Percentiles rank a stretch among this genome's conserved stretches.
These are phyloP conservation scores for Antitype chi DNA, from an alignment of 2,888 invertebrate species.

Conservation along the genomic window DNA sequence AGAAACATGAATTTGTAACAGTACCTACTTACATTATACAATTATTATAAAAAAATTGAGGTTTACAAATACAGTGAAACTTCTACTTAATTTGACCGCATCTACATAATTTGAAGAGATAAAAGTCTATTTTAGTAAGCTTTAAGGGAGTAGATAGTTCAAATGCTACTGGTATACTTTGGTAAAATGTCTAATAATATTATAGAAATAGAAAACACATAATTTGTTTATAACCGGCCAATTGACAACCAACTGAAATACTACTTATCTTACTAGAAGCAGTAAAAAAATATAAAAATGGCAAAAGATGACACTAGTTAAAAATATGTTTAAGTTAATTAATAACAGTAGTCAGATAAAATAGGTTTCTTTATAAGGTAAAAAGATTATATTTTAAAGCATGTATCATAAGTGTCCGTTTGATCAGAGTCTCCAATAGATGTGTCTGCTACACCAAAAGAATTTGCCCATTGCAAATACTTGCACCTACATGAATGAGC, in stretches of 20 bases:
- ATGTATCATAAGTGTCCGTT: not conserved
- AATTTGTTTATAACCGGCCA: not conserved
- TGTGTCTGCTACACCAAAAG: not conserved
- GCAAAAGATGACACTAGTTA: not conserved
- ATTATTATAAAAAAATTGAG: conserved; percentile 13
- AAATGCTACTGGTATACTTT: not conserved
- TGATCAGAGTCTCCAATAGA: not conserved
- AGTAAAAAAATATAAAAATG: not conserved
- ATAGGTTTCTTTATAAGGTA: not conserved
- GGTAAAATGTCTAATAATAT: not conserved
- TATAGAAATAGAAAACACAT: not conserved
- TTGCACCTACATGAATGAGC: not conserved
- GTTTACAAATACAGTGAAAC: conserved; percentile 1
- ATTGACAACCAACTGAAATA: not conserved
- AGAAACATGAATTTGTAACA: not conserved
- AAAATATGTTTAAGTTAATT: not conserved
- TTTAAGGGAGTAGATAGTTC: conserved; percentile 2
- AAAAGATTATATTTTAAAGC: not conserved
- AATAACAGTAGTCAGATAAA: not conserved
- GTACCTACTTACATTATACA: conserved; percentile 8
- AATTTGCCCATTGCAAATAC: not conserved
- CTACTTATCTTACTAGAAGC: not conserved
- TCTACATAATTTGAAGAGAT: not conserved
- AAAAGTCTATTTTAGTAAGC: not conserved
- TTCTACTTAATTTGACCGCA: not conserved